A percentile compares a stretch with the other conserved stretches of the same genome.
Conservation (phyloP, 2,797 vertebrate species). For the Chiroxiphia lanceolata region DNA sequence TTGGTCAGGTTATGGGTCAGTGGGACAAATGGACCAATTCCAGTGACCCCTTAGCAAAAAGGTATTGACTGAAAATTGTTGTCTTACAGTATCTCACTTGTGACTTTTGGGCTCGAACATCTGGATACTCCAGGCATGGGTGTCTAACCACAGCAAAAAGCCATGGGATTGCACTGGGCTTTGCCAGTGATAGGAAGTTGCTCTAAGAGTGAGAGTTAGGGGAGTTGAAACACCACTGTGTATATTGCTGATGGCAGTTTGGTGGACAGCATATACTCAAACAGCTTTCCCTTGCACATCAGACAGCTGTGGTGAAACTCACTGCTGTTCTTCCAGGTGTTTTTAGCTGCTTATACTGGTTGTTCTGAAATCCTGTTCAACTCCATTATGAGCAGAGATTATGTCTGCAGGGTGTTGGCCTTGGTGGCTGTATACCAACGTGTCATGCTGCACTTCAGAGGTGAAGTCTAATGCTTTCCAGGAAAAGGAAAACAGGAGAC, state of each 20-base stretch:
- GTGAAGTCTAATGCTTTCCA: background rate
- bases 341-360: background rate
- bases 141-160: background rate
- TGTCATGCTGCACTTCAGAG: background rate
- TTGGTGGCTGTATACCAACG: background rate
- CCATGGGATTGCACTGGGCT: background rate
- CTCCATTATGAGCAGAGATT: background rate
- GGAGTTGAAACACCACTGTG: background rate
- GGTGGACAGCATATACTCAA: background rate
- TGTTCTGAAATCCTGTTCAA: background rate
- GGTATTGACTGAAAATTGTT: background rate
- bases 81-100: background rate
- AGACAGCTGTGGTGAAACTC: background rate
- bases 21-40: background rate
- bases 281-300: background rate
- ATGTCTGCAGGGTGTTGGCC: background rate
- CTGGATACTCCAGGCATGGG: background rate
- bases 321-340: background rate
- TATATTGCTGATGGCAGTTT: background rate
- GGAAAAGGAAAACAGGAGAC: background rate
- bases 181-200: background rate
- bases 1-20: background rate
- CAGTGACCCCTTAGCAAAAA: background rate
- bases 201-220: background rate
- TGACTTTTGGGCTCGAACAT: background rate